Base-by-base conservation (phyloP, 2,888 invertebrate species). In the Pyralis farinalis region DNA sequence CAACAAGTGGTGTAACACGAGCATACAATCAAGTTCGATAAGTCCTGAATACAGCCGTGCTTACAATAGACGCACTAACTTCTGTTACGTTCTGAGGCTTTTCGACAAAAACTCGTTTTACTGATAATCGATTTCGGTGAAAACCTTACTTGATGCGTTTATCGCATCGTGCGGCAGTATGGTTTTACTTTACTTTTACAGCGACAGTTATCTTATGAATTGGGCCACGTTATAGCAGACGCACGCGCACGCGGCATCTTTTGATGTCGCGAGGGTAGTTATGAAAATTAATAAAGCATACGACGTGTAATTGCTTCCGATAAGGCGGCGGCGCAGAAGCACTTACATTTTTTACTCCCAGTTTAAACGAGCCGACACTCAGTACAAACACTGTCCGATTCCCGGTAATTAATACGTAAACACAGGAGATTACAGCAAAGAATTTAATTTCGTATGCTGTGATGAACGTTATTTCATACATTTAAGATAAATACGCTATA, bases 261-360 rank as follows among this genome's bases (percentile, higher is more conserved):
- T 86, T 88, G 85, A 88, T 76, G 80, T 84, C 71, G 64, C 59
- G 62, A 71, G 82, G 84, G 84, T 85, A 84, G 86, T 87, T 87
- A 87, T 82, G 84, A 68, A 86, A 86, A 86, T 87, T 87, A 86
- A 87, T 88, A 87, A 86, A 86, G 75, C 72, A 75, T 72, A 73
- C 75, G 73, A 74, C 78, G 61, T 79, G 81, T 88, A 86, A 88
- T 86, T 80, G 85, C 87, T 87, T 87, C 87, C 87, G 86, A 87
- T 85, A 83, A 84, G 73, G 62, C 68, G 65, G 62, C 60, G 57
- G 69, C 63, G 58, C 68, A 58, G 44, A 47, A 58, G 57, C 63
- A 57, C 53, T 53, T 51, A 56, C 44, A 51, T 66, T 71, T 67
- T 71, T 62, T 62, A 47, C 41, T 45, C 53, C 28, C 43, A 44